Evolutionary conservation across 2,797 vertebrate species (phyloP), one percentile per base, ranked within the genome.

Genomic region (Gobio occitaniae): DNA sequence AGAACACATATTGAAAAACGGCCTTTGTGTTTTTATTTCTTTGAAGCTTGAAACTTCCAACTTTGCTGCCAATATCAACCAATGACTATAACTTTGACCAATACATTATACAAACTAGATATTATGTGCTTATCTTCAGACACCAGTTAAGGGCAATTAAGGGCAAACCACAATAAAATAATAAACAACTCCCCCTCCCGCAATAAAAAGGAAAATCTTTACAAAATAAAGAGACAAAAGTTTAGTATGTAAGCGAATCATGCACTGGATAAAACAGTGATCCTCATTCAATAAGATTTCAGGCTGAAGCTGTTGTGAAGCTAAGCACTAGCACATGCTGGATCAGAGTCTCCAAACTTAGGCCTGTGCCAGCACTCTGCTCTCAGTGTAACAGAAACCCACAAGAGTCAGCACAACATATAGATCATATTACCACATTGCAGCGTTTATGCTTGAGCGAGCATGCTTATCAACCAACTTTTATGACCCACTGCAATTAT

Each of bases 311-410:
- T 54, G 29, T 32, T 75, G 29, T 54, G 2, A 19, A 75, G 59
- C 74, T 78, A 79, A 83, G 59, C 54, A 78, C 61, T 70, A 83
- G 82, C 87, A 83, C 38, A 75, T 86, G 87, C 76, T 52, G 41
- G 48, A 54, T 32, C 32, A 36, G 12, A 61, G 70, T 52, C 13
- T 38, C 8, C n/a, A 80, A 56, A 41, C 78, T 61, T 61, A 44
- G 66, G 63, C 77, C 63, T 75, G 70, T 12, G 75, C 66, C 44
- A 59, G 76, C 12, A 15, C 65, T 32, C 63, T 56, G 48, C 50
- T 54, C 41, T 65, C 41, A 32, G 41, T 48, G 13, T 50, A 61
- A 63, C 81, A 74, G 6, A 65, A 83, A 50, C 41, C 41, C 70
- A 83, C 19, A 29, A 74, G 70, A 75, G 2, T 63, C 47, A 19